Evolutionary conservation across 2,797 vertebrate species (phyloP).

Genomic region (Xiphorhynchus erythropygius): DNA sequence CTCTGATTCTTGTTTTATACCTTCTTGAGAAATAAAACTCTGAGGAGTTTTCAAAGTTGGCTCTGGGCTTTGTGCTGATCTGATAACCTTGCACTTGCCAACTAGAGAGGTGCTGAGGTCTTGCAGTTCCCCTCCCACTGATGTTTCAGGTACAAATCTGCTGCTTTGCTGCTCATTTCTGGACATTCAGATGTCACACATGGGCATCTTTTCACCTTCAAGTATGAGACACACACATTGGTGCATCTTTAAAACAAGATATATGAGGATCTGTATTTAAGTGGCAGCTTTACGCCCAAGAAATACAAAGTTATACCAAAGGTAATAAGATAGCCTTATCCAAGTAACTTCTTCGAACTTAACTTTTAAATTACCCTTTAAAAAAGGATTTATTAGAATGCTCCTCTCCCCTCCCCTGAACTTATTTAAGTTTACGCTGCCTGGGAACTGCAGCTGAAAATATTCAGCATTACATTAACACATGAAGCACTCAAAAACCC

Average conservation of each 20-base stretch:
- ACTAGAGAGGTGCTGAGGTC: not conserved
- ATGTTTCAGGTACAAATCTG: not conserved
- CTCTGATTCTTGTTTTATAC: not conserved
- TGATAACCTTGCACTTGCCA: not conserved
- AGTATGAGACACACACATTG: not conserved
- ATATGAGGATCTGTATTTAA: not conserved
- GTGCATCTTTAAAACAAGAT: not conserved
- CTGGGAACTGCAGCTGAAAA: not conserved
- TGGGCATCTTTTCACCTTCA: not conserved
- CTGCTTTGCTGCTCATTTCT: not conserved
- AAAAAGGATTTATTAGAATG: not conserved
- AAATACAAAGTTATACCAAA: not conserved
- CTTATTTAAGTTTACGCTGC: not conserved
- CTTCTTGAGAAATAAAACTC: not conserved
- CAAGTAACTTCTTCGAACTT: not conserved
- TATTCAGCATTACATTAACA: not conserved
- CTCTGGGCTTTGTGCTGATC: not conserved
- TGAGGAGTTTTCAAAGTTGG: not conserved
- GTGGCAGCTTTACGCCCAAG: not conserved
- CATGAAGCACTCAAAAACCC: not conserved
- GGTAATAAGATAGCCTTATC: not conserved
- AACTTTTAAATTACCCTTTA: not conserved
- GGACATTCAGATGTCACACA: not conserved
- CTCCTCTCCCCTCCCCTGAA: not conserved
- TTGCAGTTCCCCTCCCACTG: not conserved